Percentiles rank a stretch among this genome's conserved stretches.
Evolutionary conservation across 1,140 invertebrate genomes (phyloP).

Genomic region (Sycophila sp.): DNA sequence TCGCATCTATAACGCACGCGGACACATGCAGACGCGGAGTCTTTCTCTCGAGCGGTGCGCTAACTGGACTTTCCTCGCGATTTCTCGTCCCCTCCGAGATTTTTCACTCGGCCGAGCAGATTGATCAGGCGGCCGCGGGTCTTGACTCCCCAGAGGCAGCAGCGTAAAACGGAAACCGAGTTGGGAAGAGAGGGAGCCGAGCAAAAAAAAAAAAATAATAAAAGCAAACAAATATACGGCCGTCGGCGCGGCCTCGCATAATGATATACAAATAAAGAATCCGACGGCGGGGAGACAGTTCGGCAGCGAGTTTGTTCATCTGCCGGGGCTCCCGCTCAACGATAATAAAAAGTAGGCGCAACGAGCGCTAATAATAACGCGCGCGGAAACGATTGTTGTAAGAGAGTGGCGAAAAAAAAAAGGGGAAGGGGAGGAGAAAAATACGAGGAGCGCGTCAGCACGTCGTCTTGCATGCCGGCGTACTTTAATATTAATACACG

Average conservation of each 20-base stretch:
- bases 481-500: background rate
- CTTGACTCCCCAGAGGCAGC: conserved; percentile 19
- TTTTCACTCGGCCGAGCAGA: background rate
- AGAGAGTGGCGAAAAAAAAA: too few relatives aligned
- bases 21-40: too few relatives aligned
- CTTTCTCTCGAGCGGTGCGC: too few relatives aligned
- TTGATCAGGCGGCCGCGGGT: background rate
- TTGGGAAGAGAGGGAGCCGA: conserved; percentile 35
- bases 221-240: conserved; percentile 61
- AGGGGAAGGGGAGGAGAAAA: too few relatives aligned
- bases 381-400: too few relatives aligned
- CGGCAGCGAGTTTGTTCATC: background rate
- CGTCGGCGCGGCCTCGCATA: conserved; percentile 41
- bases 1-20: too few relatives aligned
- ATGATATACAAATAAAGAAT: conserved; percentile 57
- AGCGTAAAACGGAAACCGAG: background rate
- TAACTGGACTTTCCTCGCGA: too few relatives aligned
- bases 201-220: conserved; percentile 52
- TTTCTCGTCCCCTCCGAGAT: too few relatives aligned
- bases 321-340: background rate
- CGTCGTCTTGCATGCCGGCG: background rate
- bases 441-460: background rate
- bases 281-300: conserved; percentile 21
- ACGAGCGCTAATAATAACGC: too few relatives aligned
- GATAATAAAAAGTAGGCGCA: too few relatives aligned